Evolutionary conservation across 2,113 vertebrate species (phyloP), one percentile per base, ranked within the genome.

Genomic region (Dascyllus trimaculatus): DNA sequence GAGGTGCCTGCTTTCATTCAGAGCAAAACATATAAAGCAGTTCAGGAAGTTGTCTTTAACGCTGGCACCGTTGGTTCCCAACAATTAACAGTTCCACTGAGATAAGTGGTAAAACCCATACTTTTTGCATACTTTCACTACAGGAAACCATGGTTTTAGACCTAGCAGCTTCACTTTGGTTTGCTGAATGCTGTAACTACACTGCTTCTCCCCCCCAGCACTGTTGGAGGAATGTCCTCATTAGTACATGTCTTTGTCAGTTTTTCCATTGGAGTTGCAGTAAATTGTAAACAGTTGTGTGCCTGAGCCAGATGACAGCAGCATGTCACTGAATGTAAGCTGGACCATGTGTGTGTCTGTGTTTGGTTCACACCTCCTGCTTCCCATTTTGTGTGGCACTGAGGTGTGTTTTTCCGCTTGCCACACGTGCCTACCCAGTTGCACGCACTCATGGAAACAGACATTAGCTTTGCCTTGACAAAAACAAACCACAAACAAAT

Each of bases 361-460:
- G 29, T 71, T 58, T 76, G 32, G 13, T 85, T 86, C 84, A 67
- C 83, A 73, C 67, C 67, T 68, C 59, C 29, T 4, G 1, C 59
- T 51, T 40, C 76, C n/a, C 35, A 38, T 67, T 32, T 61, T 65
- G n/a, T 76, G 45, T n/a, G 11, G 32, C n/a, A 4, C 10, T 11
- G 62, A 63, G 57, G 71, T 70, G 71, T 66, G 78, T 83, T 87
- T 91, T 86, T 88, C 75, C 80, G 78, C 75, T 76, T 80, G 61
- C 11, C 56, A 65, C 43, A 65, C 38, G 11, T 63, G 54, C 32
- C 51, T 15, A 66, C 22, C 11, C 5, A 19, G 58, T 60, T 21
- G 21, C n/a, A 43, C 29, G 3, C 14, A 29, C 19, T 13, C 9
- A 11, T 21, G 32, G 22, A 59, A 69, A 70, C 80, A 89, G 35